phyloP scores from a whole-genome alignment of 2,113 vertebrate genomes.

The Cyprinus carpio region DNA sequence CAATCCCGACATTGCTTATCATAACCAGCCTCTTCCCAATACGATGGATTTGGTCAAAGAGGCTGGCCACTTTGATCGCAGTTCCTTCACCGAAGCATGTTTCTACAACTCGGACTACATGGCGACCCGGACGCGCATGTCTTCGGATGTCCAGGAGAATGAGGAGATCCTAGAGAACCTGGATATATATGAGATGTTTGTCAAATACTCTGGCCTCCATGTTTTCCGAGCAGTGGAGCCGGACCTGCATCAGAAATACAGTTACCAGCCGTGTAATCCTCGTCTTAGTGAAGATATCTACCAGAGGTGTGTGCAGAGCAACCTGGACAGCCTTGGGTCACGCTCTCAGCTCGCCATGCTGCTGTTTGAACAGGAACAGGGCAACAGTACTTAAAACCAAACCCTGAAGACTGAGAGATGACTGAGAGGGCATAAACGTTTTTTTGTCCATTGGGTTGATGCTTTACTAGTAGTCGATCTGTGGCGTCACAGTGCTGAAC shows the following conservation, averaged over 20 bases:
- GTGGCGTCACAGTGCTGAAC: constrained; percentile 4
- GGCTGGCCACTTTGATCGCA: constrained; percentile 86
- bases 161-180: constrained; percentile 89
- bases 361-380: constrained; percentile 91
- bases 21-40: constrained; percentile 74
- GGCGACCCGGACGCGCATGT: constrained; percentile 84
- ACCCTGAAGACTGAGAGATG: not conserved
- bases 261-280: constrained; percentile 82
- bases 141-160: constrained; percentile 80
- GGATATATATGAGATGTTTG: constrained; percentile 90
- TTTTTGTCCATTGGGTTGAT: not conserved
- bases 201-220: constrained; percentile 87
- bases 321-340: constrained; percentile 85
- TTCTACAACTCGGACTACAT: constrained; percentile 98
- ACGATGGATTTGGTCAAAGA: constrained; percentile 82
- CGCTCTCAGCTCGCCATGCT: constrained; percentile 90
- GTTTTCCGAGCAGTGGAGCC: constrained; percentile 93
- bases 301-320: constrained; percentile 87
- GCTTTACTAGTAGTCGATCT: not conserved
- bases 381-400: constrained; percentile 86
- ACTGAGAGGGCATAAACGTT: not conserved
- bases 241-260: constrained; percentile 82
- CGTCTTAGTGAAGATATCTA: constrained; percentile 88
- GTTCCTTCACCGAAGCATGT: constrained; percentile 85
- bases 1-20: constrained; percentile 84